Evolutionary conservation across 2,797 vertebrate genomes (phyloP).

Genomic region (Poecilia gillii): DNA sequence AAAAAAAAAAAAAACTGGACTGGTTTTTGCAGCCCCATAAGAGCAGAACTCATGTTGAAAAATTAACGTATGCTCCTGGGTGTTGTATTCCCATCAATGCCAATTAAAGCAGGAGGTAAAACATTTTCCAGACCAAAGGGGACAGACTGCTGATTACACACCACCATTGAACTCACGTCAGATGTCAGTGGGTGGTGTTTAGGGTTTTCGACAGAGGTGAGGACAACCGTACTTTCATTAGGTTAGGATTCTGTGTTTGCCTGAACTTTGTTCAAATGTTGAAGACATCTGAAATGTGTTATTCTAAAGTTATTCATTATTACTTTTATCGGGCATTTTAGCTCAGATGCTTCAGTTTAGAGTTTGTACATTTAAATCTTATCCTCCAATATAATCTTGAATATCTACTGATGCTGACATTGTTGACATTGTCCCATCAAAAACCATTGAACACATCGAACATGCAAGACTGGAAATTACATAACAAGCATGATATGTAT

Average conservation of each 20-base stretch:
- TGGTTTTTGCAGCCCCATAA: not conserved
- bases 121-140: not conserved
- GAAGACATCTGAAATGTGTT: not conserved
- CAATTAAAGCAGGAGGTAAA: not conserved
- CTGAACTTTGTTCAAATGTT: not conserved
- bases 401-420: not conserved
- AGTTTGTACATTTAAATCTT: not conserved
- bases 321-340: no score
- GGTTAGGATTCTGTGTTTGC: not conserved
- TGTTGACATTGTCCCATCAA: not conserved
- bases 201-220: not conserved
- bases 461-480: not conserved
- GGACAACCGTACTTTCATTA: not conserved
- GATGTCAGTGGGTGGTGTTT: not conserved
- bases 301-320: no score
- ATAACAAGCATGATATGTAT: not conserved
- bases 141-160: constrained; percentile 1
- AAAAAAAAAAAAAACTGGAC: not conserved
- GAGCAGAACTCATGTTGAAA: not conserved
- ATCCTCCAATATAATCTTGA: not conserved
- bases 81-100: not conserved
- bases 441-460: not conserved
- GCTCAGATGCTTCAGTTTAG: not conserved
- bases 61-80: not conserved
- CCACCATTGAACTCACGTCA: not conserved